phyloP scores from a whole-genome alignment of 2,888 invertebrate species.

The Punctoribates punctum region DNA sequence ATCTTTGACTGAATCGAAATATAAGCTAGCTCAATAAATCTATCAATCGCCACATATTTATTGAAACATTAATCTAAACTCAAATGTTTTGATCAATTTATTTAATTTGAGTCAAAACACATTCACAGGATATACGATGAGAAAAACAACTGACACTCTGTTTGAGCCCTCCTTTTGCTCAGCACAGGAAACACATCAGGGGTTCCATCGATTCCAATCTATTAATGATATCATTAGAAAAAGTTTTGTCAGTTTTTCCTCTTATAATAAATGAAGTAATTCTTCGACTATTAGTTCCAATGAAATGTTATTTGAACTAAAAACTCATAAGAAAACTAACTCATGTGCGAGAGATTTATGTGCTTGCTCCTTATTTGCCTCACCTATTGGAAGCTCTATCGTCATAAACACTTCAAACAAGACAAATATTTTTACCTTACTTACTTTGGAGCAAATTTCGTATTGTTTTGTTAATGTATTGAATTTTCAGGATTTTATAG shows the following conservation, averaged over 20 bases:
- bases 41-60: slow-evolving; percentile 34
- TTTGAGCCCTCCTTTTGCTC: not conserved
- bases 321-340: too few species aligned
- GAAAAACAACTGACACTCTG: not conserved
- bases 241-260: not conserved
- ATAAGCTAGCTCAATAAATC: not conserved
- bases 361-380: too few species aligned
- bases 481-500: too few species aligned
- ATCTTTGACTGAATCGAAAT: not conserved
- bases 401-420: too few species aligned
- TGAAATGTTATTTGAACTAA: too few species aligned
- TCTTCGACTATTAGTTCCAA: too few species aligned
- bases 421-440: too few species aligned
- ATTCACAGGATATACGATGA: not conserved
- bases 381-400: too few species aligned
- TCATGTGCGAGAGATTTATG: too few species aligned
- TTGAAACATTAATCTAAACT: not conserved
- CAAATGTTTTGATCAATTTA: slow-evolving; percentile 23
- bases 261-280: not conserved
- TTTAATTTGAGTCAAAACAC: not conserved
- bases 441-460: too few species aligned
- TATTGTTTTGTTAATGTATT: too few species aligned
- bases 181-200: slow-evolving; percentile 31
- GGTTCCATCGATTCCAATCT: not conserved
- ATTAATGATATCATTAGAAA: slow-evolving; percentile 1